Conservation (phyloP, 2,113 vertebrate genomes). For the Ammodytes marinus region DNA sequence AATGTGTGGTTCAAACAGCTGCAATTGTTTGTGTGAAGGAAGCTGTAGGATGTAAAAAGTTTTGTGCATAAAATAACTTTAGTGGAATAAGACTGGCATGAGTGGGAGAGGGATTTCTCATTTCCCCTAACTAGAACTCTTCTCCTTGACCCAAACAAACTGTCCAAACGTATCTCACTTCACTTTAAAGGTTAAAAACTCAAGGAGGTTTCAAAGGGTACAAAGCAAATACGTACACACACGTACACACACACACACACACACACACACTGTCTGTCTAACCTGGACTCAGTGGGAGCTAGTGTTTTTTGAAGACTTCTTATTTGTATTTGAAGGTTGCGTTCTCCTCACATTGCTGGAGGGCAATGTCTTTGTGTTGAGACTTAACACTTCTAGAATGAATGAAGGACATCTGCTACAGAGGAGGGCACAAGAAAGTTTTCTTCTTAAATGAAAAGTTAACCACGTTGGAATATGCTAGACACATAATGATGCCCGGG, state of each 20-base stretch:
- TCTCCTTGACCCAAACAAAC: no score
- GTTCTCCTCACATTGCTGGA: conserved; percentile 56
- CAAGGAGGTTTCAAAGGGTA: conserved; percentile 60
- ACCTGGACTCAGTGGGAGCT: conserved; percentile 37
- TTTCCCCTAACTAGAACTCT: not conserved
- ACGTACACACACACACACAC: no score
- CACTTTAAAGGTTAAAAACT: conserved; percentile 60
- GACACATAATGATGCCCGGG: conserved; percentile 4
- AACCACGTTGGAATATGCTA: conserved; percentile 10
- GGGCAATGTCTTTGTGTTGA: conserved; percentile 63
- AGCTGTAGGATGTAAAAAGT: no score
- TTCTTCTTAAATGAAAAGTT: conserved; percentile 1
- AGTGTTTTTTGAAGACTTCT: conserved; percentile 60
- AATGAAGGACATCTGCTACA: conserved; percentile 15
- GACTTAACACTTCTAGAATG: not conserved
- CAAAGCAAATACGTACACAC: no score
- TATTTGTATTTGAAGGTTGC: conserved; percentile 72
- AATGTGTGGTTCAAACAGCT: no score
- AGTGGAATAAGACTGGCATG: not conserved
- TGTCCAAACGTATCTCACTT: conserved; percentile 56
- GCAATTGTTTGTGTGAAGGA: no score
- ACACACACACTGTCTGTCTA: no score
- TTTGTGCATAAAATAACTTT: no score
- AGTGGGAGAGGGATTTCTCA: not conserved
- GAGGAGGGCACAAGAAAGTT: not conserved